Evolutionary conservation across 2,797 vertebrate species (phyloP).

Genomic region (Parambassis ranga): DNA sequence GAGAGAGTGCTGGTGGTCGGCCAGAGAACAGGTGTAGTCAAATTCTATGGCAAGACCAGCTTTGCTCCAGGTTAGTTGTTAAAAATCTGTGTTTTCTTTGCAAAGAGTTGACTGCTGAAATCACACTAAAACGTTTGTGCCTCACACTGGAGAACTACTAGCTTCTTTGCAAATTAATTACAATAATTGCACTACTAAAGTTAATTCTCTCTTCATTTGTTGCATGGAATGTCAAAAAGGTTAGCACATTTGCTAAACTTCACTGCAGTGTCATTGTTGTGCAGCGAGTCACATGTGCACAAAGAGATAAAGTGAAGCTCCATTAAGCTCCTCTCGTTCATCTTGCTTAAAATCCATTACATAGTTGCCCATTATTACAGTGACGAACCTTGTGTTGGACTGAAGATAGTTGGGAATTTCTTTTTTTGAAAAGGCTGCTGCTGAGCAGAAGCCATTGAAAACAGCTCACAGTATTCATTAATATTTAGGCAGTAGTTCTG

Average conservation of each 20-base stretch:
- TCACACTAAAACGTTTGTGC: no score
- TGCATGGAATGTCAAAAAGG: not conserved
- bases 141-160: not conserved
- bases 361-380: not conserved
- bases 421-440: not conserved
- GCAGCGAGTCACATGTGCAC: not conserved
- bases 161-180: not conserved
- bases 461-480: constrained; percentile 17
- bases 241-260: not conserved
- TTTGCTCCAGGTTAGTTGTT: constrained; percentile 90
- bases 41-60: constrained; percentile 90
- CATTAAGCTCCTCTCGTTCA: not conserved
- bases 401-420: constrained; percentile 1
- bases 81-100: no score
- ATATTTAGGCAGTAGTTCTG: constrained; percentile 25
- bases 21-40: constrained; percentile 89
- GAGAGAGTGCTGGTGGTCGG: constrained; percentile 94
- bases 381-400: not conserved
- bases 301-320: not conserved
- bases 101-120: no score
- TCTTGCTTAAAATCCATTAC: constrained; percentile 2
- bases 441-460: constrained; percentile 3
- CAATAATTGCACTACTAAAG: not conserved
- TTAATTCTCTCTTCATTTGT: not conserved
- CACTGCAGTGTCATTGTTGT: no score